Conservation (phyloP, 2,113 vertebrate genomes). For the Solenodon paradoxus region DNA sequence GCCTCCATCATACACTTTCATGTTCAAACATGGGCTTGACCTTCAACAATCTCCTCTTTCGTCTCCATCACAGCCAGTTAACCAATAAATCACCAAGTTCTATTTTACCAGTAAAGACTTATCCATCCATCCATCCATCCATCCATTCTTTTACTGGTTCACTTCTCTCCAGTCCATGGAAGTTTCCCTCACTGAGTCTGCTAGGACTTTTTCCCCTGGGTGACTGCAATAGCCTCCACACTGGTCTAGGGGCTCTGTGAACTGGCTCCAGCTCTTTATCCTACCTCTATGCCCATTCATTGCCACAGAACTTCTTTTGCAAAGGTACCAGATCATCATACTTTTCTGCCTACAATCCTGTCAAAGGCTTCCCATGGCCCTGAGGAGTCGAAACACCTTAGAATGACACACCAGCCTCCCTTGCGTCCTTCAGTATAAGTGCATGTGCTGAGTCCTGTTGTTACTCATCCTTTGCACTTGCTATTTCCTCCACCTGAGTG, state of each 20-base stretch:
- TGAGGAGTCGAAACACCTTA: background rate
- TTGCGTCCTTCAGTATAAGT: background rate
- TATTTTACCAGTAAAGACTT: background rate
- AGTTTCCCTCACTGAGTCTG: background rate
- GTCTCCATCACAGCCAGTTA: background rate
- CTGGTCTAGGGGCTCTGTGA: background rate
- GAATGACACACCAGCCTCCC: background rate
- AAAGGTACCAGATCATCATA: background rate
- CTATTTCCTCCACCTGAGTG: background rate
- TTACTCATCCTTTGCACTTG: background rate
- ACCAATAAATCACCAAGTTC: background rate
- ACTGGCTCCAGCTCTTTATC: background rate
- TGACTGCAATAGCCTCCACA: background rate
- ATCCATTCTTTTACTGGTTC: background rate
- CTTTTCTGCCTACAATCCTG: background rate
- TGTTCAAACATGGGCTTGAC: background rate
- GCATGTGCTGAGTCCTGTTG: background rate
- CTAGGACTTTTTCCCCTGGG: background rate
- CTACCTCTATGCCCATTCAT: background rate
- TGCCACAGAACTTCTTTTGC: background rate
- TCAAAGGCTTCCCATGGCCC: background rate
- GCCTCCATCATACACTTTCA: background rate
- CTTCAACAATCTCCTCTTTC: background rate
- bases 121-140: background rate
- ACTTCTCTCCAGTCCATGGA: background rate